Percentiles rank a stretch among this genome's conserved stretches.
These are phyloP conservation scores for Cheilosia impressa DNA, from an alignment of 2,888 invertebrate genomes.

Conservation along the genomic window DNA sequence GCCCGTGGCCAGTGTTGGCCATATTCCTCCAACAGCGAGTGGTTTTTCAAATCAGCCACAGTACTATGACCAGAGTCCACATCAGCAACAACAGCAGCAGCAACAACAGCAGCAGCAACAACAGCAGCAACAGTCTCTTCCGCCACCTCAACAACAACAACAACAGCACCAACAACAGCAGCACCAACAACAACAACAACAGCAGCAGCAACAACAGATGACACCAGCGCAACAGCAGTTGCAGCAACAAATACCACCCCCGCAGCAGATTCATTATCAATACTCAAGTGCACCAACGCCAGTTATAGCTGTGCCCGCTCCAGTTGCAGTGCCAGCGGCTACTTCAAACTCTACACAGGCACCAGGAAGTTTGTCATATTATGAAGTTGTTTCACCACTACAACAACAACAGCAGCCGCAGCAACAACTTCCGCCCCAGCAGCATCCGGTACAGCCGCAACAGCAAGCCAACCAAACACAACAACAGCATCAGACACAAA, in stretches of 20 bases:
- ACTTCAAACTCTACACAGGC: conserved; percentile 22
- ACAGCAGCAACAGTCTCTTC: conserved; percentile 2
- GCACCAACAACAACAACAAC: conserved; percentile 24
- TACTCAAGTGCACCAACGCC: conserved; percentile 42
- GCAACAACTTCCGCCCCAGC: background rate
- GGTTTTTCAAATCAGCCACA: conserved; percentile 34
- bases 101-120: conserved; percentile 35
- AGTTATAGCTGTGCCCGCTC: conserved; percentile 18
- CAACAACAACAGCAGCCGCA: background rate
- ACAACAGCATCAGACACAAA: conserved; percentile 20
- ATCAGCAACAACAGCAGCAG: conserved; percentile 37
- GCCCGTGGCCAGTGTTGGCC: conserved; percentile 40
- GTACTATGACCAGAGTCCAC: conserved; percentile 60
- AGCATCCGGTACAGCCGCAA: background rate
- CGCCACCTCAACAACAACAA: conserved; percentile 17
- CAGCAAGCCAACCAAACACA: background rate
- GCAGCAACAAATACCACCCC: conserved; percentile 10
- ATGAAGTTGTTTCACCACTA: conserved; percentile 14
- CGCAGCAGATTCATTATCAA: conserved; percentile 47
- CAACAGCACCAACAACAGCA: conserved; percentile 32
- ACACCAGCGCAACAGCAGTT: conserved; percentile 24
- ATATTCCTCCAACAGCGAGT: conserved; percentile 8
- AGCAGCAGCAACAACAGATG: conserved; percentile 31
- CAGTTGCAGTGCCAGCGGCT: background rate
- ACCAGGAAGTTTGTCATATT: conserved; percentile 33